Percentiles rank a stretch among this genome's conserved stretches.
These are phyloP conservation scores for Lanistes nyassanus DNA, from an alignment of 1,140 invertebrate species.

Conservation along the genomic window DNA sequence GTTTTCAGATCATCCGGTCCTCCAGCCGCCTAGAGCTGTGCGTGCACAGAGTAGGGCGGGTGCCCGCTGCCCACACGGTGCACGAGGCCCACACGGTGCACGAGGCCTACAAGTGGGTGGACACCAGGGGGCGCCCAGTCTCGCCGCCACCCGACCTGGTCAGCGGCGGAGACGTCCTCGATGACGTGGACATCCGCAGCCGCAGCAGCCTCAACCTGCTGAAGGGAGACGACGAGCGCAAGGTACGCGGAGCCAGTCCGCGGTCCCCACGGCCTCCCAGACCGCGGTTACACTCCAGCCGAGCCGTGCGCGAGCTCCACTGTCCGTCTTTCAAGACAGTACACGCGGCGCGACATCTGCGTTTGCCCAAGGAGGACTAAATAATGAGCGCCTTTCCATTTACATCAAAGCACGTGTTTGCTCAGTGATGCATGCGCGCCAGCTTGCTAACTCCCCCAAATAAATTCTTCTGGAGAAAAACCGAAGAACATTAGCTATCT, in stretches of 20 bases:
- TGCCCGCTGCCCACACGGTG: slow-evolving; percentile 72
- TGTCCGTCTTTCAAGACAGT: too few relatives aligned
- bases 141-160: slow-evolving; percentile 81
- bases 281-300: too few relatives aligned
- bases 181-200: slow-evolving; percentile 25
- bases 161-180: slow-evolving; percentile 22
- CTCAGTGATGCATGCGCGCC: too few relatives aligned
- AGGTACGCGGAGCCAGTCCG: slow-evolving; percentile 42
- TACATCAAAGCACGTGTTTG: too few relatives aligned
- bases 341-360: too few relatives aligned
- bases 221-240: slow-evolving; percentile 56
- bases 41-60: slow-evolving; percentile 85
- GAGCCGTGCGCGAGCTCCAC: too few relatives aligned
- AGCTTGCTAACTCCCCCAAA: too few relatives aligned
- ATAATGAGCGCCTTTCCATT: too few relatives aligned
- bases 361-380: too few relatives aligned
- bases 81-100: slow-evolving; percentile 72
- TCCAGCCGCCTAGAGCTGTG: slow-evolving; percentile 87
- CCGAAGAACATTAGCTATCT: too few relatives aligned
- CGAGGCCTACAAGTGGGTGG: slow-evolving; percentile 85
- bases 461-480: too few relatives aligned
- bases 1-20: slow-evolving; percentile 87
- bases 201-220: slow-evolving; percentile 54
- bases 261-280: too few relatives aligned
- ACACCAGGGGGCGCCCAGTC: slow-evolving; percentile 84